Base-by-base conservation (phyloP, 2,888 invertebrate species). In the Cactoblastis cactorum region DNA sequence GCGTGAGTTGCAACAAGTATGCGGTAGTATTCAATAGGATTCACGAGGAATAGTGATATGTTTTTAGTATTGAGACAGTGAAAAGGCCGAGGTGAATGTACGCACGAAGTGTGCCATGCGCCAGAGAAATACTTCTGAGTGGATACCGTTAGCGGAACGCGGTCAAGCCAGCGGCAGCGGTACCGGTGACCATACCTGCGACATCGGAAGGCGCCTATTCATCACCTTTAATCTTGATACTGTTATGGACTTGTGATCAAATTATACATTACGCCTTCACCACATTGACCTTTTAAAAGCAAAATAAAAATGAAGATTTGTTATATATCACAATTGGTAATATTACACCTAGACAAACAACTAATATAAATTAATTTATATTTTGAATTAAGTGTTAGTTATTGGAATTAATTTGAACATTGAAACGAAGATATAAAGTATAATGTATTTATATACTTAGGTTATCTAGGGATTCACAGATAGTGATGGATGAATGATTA, bases 111-210 rank as follows among this genome's bases (percentile, higher is more conserved):
- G 87, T 88, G 88, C 83, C 89, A 85, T 81, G 78, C 75, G 83
- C 75, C 80, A 74, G 80, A 85, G 86, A 87, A 86, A 87, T 80
- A 82, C 86, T 86, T 84, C 84, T 80, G 79, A 81, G 75, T 80
- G 80, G 77, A 74, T 87, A 89, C 88, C 88, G 88, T 89, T 89
- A 89, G 74, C 77, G 84, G 83, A 87, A 84, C 86, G 87, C 88
- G 88, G 88, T 87, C 87, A 88, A 80, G 81, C 81, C 74, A 67
- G 74, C 83, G 67, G 75, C 84, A 66, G 68, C 80, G 74, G 77
- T 79, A 79, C 73, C 73, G 70, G 72, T 71, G 77, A 67, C 71
- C 74, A 69, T 63, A 69, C 63, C 74, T 67, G 66, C 71, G 64
- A 67, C 68, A 59, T 60, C 57, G 66, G 71, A 67, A 69, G 64